phyloP scores from a whole-genome alignment of 2,113 vertebrate genomes.

The Macaca nemestrina region DNA sequence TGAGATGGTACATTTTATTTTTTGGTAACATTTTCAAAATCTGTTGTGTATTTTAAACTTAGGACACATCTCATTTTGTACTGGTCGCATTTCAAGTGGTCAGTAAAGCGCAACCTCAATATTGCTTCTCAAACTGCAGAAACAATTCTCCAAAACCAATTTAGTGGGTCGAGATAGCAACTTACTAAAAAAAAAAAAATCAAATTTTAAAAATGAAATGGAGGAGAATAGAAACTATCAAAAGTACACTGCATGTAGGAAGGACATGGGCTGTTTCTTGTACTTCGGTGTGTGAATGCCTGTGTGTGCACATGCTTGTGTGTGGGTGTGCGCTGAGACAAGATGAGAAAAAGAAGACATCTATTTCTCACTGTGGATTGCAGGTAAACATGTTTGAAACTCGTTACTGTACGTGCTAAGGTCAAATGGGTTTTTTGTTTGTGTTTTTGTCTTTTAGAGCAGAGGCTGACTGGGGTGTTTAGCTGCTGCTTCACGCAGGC shows the following conservation, averaged over 20 bases:
- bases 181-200: not conserved
- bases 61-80: accelerated
- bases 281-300: not conserved
- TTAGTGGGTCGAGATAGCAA: not conserved
- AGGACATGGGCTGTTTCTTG: not conserved
- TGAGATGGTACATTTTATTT: not conserved
- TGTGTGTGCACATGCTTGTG: accelerated
- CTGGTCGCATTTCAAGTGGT: not conserved
- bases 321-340: not conserved
- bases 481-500: not conserved
- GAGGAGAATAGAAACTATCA: not conserved
- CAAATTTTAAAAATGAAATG: not conserved
- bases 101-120: not conserved
- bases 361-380: not conserved
- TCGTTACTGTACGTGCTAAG: not conserved
- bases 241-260: not conserved
- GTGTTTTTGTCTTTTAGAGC: not conserved
- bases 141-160: not conserved
- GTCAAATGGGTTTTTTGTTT: not conserved
- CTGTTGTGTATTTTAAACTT: not conserved
- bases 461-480: not conserved
- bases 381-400: not conserved
- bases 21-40: not conserved
- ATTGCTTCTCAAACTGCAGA: not conserved
- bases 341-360: not conserved